Base-by-base conservation (phyloP, 2,888 invertebrate species). In the Drosophila siamana region DNA sequence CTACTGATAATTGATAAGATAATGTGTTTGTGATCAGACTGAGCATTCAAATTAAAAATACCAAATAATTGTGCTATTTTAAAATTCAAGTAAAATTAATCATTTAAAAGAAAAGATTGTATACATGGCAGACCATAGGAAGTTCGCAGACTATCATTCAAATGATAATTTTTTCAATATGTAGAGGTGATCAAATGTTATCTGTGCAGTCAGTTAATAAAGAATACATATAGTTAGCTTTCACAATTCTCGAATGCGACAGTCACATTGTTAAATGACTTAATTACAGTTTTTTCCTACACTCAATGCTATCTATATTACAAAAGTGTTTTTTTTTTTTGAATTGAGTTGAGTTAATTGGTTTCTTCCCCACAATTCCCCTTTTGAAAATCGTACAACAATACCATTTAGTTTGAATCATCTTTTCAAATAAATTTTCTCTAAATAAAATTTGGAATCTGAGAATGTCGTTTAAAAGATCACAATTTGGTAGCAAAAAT, bases 271-370 rank as follows among this genome's bases (percentile, higher is more conserved):
- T 11, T 22, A 28, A 54, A 67, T 52, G 22, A 24, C 48, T 46
- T 72, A 60, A 72, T 60, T 72, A 41, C 30, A 8, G 38, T 36
- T 9, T 47, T 44, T 46, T 48, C n/a, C 16, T 22, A n/a, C 56
- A 13, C 15, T 28, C 33, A 6, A 6, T 28, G n/a, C 15, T 46
- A 6, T 13, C 38, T 13, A 33, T 24, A 19, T 47, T 33, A 46
- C 36, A 28, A 4, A n/a, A n/a, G n/a, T n/a, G n/a, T n/a, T n/a
- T n/a, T n/a, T 56, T 41, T 24, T 62, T n/a, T 26, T 47, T 30
- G 19, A 19, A 19, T n/a, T 43, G 30, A 11, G 46, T 30, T 19
- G 7, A 43, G 41, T 44, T 52, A 69, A 74, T 65, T 57, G 28
- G 9, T 13, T 43, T 66, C 51, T 50, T 15, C n/a, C 9, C 30